Conservation (phyloP, 1,140 invertebrate species). For the Brachionus rubens region DNA sequence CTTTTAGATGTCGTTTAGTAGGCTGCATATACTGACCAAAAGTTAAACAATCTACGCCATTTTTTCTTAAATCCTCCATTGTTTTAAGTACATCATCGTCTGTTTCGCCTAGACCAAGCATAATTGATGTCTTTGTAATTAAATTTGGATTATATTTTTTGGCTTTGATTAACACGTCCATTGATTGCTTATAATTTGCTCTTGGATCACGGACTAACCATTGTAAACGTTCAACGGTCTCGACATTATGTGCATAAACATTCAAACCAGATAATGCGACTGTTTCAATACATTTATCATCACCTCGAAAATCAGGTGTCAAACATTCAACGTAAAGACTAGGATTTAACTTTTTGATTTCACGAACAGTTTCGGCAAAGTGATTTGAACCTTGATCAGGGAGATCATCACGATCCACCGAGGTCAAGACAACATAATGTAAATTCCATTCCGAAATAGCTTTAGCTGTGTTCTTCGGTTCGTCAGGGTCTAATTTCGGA, state of each 20-base stretch:
- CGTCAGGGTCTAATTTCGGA: constrained; percentile 80
- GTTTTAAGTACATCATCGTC: constrained; percentile 83
- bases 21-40: constrained; percentile 99
- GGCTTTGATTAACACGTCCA: constrained; percentile 75
- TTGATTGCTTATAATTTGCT: constrained; percentile 75
- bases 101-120: constrained; percentile 93
- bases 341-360: constrained; percentile 68
- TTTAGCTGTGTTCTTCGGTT: constrained; percentile 85
- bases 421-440: constrained; percentile 95
- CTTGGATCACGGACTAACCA: constrained; percentile 82
- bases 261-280: constrained; percentile 81
- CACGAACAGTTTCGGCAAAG: constrained; percentile 80
- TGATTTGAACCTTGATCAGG: constrained; percentile 84
- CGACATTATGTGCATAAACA: constrained; percentile 94
- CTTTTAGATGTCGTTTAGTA: constrained; percentile 88
- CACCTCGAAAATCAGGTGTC: constrained; percentile 89
- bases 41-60: constrained; percentile 88
- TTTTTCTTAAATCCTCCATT: constrained; percentile 71
- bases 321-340: constrained; percentile 90
- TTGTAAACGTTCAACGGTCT: constrained; percentile 77
- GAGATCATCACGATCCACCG: constrained; percentile 94
- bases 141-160: constrained; percentile 72
- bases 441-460: constrained; percentile 85
- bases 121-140: constrained; percentile 95
- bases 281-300: constrained; percentile 70